Base-by-base conservation (phyloP, 2,797 vertebrate species). In the Sparidentex hasta region DNA sequence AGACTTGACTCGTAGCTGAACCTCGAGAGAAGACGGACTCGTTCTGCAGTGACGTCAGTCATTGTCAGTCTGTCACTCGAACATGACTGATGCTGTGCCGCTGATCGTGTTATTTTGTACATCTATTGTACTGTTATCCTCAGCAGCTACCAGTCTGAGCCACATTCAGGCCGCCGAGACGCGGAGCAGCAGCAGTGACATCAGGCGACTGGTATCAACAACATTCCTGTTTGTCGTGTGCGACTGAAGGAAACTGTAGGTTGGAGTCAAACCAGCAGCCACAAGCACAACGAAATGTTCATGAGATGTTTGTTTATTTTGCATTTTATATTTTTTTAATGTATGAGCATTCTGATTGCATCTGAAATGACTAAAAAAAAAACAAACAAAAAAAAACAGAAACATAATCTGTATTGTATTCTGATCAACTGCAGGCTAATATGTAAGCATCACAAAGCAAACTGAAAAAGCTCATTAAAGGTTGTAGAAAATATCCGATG, bases 391-490 rank as follows among this genome's bases (percentile, higher is more conserved):
- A 27, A 71, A 79, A 38, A 75, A 29, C 8, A 33, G 29, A 33
- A 7, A 66, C 57, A n/a, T 88, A 14, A 89, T 91, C 71, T n/a
- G 38, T 80, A 72, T 76, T 87, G 79, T 91, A 83, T 84, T 87
- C 65, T 88, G 86, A 93, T 90, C 73, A 68, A 72, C 77, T 76
- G 85, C 90, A 91, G 65, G 88, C 71, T 92, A 91, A 93, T 83
- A 81, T 81, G 66, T 90, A 88, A 88, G 76, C 72, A 54, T 83
- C 81, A 67, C 73, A 77, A 87, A 87, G 71, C 87, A 83, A 90
- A 90, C 82, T 87, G 82, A 73, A 86, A 84, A 88, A 87, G 89
- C 87, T 88, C 82, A 95, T 94, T 93, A 94, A 95, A 95, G 90
- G 87, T 89, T 80, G 74, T 90, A 94, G 89, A 88, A 87, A 87